Base-by-base conservation (phyloP, 2,888 invertebrate genomes). In the Cerastoderma edule region DNA sequence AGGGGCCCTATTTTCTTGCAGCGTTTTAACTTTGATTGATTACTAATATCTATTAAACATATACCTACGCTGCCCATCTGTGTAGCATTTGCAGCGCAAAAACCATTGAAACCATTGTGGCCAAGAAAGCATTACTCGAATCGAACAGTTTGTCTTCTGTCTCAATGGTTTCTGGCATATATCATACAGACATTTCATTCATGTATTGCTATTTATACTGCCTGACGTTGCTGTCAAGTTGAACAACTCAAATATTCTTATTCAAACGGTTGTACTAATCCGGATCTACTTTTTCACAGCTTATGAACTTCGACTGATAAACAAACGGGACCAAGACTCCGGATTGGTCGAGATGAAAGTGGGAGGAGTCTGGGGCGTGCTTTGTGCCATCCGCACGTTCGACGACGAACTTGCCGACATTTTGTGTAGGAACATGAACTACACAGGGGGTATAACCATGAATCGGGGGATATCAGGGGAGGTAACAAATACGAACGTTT, bases 261-360 rank as follows among this genome's bases (percentile, higher is more conserved):
- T 39, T 39, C 16, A 39, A 39, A n/a, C n/a, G n/a, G n/a, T n/a
- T n/a, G n/a, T 39, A 39, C 16, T 39, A 39, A 39, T 39, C 10
- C 8, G 10, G 8, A n/a, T 50, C 8, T 27, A 27, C 27, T n/a
- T 64, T 19, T 27, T 72, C 72, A 35, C 75, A 81, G 81, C 78
- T 5, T 81, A 81, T 56, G 66, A 77, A 35, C 35, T 81, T 5
- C 81, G 81, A 0, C 70, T 81, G 1, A 64, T 75, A 13, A 72
- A 72, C 54, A 75, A 67, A 0, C 24, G 57, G 4, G n/a, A 28
- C 16, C 54, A 53, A 10, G 53, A 78, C 33, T 72, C 78, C 0
- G 81, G 81, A n/a, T 67, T 78, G 70, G 75, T 81, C 4, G 78
- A 81, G 48, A 81, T 81, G 68, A 69, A 60, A 48, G 57, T 81